Conservation (phyloP, 2,797 vertebrate genomes). For the Acanthurus tractus region DNA sequence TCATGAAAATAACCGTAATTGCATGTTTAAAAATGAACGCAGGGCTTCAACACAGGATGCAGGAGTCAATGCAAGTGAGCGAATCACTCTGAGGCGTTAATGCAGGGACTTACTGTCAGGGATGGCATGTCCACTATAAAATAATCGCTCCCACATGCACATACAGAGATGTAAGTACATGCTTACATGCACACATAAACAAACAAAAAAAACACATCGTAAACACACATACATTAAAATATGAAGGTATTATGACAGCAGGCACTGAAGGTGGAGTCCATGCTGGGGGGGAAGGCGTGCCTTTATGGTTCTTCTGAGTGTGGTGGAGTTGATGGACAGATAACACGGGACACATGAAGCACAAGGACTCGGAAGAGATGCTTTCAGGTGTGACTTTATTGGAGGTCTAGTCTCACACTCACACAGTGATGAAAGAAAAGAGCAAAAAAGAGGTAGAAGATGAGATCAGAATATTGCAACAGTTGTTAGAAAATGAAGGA, state of each 20-base stretch:
- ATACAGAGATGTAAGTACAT: slow-evolving; percentile 61
- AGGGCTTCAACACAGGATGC: slow-evolving; percentile 3
- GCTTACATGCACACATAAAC: slow-evolving; percentile 66
- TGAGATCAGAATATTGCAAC: slow-evolving; percentile 74
- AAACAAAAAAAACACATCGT: neutral
- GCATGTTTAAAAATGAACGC: neutral
- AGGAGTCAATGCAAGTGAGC: slow-evolving; percentile 8
- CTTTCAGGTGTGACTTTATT: slow-evolving; percentile 89
- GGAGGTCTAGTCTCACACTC: slow-evolving; percentile 81
- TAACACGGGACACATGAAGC: slow-evolving; percentile 89
- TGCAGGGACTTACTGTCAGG: slow-evolving; percentile 30
- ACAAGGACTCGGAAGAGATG: slow-evolving; percentile 88
- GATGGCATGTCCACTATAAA: slow-evolving; percentile 34
- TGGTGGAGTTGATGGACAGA: slow-evolving; percentile 85
- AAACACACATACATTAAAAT: slow-evolving; percentile 51
- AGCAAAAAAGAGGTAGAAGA: slow-evolving; percentile 69
- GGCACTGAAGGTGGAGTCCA: slow-evolving; percentile 74
- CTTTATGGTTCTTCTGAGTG: slow-evolving; percentile 69
- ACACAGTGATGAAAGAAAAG: slow-evolving; percentile 82
- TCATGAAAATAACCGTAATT: slow-evolving; percentile 14
- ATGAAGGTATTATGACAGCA: slow-evolving; percentile 63
- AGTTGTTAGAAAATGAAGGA: slow-evolving; percentile 58
- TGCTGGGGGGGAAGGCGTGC: slow-evolving; percentile 68
- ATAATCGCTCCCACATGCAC: slow-evolving; percentile 48
- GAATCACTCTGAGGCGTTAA: neutral